phyloP scores from a whole-genome alignment of 1,140 invertebrate species.

The Uloborus diversus region DNA sequence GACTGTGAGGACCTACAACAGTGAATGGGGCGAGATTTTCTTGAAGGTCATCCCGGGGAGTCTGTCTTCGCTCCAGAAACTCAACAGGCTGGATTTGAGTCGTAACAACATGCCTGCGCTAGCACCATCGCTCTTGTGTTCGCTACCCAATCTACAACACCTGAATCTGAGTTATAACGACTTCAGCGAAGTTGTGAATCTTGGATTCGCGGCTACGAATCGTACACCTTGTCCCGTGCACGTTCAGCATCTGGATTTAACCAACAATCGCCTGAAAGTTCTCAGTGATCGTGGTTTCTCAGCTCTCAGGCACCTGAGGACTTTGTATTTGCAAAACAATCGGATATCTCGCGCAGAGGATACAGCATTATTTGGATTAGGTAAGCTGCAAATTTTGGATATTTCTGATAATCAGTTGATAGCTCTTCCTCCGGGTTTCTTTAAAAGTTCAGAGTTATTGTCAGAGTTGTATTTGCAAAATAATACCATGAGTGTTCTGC shows the following conservation, averaged over 20 bases:
- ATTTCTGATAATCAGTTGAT: slow-evolving; percentile 83
- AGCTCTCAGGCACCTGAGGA: slow-evolving; percentile 76
- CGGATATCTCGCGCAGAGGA: slow-evolving; percentile 76
- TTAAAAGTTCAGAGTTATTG: slow-evolving; percentile 75
- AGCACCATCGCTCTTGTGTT: slow-evolving; percentile 78
- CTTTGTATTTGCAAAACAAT: slow-evolving; percentile 82
- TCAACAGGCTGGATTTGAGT: slow-evolving; percentile 77
- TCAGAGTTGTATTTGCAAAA: slow-evolving; percentile 88
- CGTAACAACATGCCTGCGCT: slow-evolving; percentile 84
- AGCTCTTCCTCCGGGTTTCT: slow-evolving; percentile 83
- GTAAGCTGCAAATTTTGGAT: slow-evolving; percentile 75
- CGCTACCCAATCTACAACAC: slow-evolving; percentile 65
- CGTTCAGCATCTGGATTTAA: slow-evolving; percentile 82
- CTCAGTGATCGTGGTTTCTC: slow-evolving; percentile 80
- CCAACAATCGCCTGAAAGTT: slow-evolving; percentile 79
- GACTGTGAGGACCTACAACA: slow-evolving; percentile 59
- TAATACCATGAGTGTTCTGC: slow-evolving; percentile 80
- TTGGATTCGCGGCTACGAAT: slow-evolving; percentile 73
- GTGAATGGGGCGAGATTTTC: slow-evolving; percentile 75
- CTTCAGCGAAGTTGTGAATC: slow-evolving; percentile 76
- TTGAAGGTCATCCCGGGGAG: slow-evolving; percentile 79
- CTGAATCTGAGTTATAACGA: slow-evolving; percentile 74
- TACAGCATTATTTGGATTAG: slow-evolving; percentile 75
- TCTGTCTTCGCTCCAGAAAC: slow-evolving; percentile 74
- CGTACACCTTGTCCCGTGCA: slow-evolving; percentile 74